Evolutionary conservation across 2,113 vertebrate species (phyloP), one percentile per base, ranked within the genome.

Genomic region (Lepus europaeus): DNA sequence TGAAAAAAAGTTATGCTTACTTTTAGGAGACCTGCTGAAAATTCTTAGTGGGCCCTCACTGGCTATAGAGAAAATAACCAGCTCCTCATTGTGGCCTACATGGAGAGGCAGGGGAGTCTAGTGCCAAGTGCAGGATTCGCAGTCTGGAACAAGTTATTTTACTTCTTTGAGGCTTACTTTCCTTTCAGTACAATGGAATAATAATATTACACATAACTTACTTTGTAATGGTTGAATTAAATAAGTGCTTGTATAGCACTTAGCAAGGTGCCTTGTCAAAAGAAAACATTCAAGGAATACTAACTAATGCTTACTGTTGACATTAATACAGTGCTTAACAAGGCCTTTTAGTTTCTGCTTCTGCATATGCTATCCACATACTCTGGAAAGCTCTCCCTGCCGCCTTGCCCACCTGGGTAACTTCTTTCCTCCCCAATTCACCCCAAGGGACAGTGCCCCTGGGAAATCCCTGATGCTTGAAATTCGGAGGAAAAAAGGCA

Each of bases 191-290:
- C 45, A 81, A 66, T 2, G 49, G 70, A 87, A 66, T 84, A 87
- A 66, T 84, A 89, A 53, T 53, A 95, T 92, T 49, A 92, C 56
- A 95, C 90, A 36, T 39, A 74, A 72, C 23, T 69, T 85, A 63
- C 5, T n/a, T 70, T 61, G 33, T 61, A 68, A 86, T 74, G 45
- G 39, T 56, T 81, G 81, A 90, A 83, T 86, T 66, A 90, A 78
- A 64, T 39, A 93, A 87, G 69, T 59, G 17, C n/a, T 51, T 92
- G 5, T 56, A 69, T 79, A 88, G 66, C 64, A n/a, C 64, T 95
- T 87, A 92, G 31, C 51, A 74, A 96, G 36, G 22, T 68, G 25
- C n/a, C 77, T 73, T 79, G 17, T 94, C 53, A 79, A 92, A 87
- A 85, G 36, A 22, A 49, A 86, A 53, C 51, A 9, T 74, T 70